Base-by-base conservation (phyloP, 2,888 invertebrate genomes). In the Macrosiphum euphorbiae region DNA sequence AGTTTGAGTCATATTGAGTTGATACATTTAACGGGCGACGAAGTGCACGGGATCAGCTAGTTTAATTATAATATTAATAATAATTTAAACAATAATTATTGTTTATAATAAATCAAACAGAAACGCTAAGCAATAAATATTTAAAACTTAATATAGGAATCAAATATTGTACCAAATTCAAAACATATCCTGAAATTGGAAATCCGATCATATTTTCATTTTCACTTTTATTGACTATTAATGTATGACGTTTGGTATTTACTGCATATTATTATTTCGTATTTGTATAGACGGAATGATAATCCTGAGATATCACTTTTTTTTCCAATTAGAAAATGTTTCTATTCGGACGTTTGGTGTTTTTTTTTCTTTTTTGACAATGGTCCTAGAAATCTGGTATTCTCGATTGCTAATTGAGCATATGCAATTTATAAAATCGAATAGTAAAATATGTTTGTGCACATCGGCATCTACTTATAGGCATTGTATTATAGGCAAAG, bases 161-260 rank as follows among this genome's bases (percentile, higher is more conserved):
- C 1, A n/a, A 89, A 58, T 20, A 16, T 61, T 47, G 0, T 61
- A n/a, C 1, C 4, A n/a, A 35, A 26, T 78, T 35, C 52, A 84
- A 50, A 90, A 52, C 41, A 28, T 41, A 16, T 58, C 20, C n/a
- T 86, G 50, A 61, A 61, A 92, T 61, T 87, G 26, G n/a, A 61
- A 87, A 61, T 92, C 52, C 10, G 50, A 88, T 67, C 10, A 50
- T 67, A 67, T 87, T 67, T 35, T 26, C 55, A 8, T 88, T 92
- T 92, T 92, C 92, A 88, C 92, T 92, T 92, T 67, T 88, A 92
- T 92, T 67, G 67, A 88, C n/a, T 44, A 16, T 92, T 87, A 87
- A 86, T 24, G 20, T 47, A 47, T 52, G 5, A 47, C n/a, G 24
- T 61, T 20, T 10, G 28, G 10, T 41, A 67, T 92, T n/a, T 44